A percentile compares a stretch with the other conserved stretches of the same genome.
Evolutionary conservation across 2,113 vertebrate genomes (phyloP).

Genomic region (Anser brachyrhynchus): DNA sequence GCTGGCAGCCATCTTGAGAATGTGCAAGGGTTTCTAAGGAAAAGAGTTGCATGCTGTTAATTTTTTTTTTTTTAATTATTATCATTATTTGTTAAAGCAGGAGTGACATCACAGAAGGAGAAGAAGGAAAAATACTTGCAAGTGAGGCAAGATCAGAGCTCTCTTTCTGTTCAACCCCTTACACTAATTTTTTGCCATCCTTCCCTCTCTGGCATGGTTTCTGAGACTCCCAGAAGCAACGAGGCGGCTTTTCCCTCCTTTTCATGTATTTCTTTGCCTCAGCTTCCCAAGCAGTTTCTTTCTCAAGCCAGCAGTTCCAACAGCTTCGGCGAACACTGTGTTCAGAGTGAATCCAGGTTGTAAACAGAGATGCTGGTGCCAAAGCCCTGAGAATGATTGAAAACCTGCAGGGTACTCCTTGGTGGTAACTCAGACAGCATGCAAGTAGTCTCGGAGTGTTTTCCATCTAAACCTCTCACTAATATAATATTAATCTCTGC

Average conservation of each 20-base stretch:
- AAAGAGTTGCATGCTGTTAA: background rate
- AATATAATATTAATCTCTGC: conserved; percentile 10
- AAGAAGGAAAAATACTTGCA: background rate
- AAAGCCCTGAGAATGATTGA: background rate
- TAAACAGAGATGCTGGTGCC: background rate
- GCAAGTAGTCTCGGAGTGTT: background rate
- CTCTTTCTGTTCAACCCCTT: background rate
- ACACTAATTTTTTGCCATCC: background rate
- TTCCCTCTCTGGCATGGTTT: background rate
- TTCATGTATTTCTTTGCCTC: background rate
- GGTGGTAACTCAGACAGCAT: background rate
- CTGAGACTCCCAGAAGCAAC: background rate
- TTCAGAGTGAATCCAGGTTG: conserved; percentile 23
- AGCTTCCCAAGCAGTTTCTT: background rate
- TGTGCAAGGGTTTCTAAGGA: background rate
- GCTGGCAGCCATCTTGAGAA: background rate
- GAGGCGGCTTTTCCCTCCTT: background rate
- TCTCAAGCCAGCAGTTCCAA: background rate
- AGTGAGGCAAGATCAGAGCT: background rate
- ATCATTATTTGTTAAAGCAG: background rate
- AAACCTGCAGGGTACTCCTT: conserved; percentile 1
- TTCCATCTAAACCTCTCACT: conserved; percentile 24
- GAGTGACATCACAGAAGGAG: background rate
- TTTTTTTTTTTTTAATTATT: background rate
- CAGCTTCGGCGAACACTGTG: background rate